Base-by-base conservation (phyloP, 2,888 invertebrate genomes). In the Tillus elongatus region DNA sequence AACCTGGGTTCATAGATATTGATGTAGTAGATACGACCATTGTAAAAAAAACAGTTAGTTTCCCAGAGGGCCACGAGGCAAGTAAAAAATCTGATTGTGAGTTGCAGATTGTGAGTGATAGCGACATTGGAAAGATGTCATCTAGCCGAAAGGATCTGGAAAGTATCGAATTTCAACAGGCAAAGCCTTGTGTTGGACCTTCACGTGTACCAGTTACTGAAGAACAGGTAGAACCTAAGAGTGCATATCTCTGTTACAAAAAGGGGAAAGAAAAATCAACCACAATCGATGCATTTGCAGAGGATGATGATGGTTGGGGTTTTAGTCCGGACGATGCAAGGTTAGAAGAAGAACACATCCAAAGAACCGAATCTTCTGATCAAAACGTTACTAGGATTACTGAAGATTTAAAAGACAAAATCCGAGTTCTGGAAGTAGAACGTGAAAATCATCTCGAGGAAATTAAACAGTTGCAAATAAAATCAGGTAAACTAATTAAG, bases 401-500 rank as follows among this genome's bases (percentile, higher is more conserved):
- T 15, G 69, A 73, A 39, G 70, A 75, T 45, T 64, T 78, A 14
- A 70, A 75, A 51, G 71, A 75, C 34, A 69, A 73, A 50, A 68
- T 82, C n/a, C 61, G 68, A 15, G 68, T 71, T 36, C 63, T 83
- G 3, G 71, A 75, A 49, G 58, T 66, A 1, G 74, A 79, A 42
- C 72, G 75, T 41, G 69, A 73, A 11, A 64, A 67, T 30, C 60
- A 80, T 12, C 66, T 71, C 39, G 70, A 73, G 36, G 82, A 84
- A 48, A 69, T 82, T 4, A 73, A 75, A 44, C 67, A 74, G 15
- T 66, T 74, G 41, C 80, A 84, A 59, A 63, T 77, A 0, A 87
- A 87, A 58, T 76, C 80, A 15, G 75, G 77, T 2, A 90, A 87
- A 66, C 72, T 88, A 45, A 68, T 91, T 49, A 82, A 83, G 52